Evolutionary conservation across 2,797 vertebrate species (phyloP).

Genomic region (Rhinella marina): DNA sequence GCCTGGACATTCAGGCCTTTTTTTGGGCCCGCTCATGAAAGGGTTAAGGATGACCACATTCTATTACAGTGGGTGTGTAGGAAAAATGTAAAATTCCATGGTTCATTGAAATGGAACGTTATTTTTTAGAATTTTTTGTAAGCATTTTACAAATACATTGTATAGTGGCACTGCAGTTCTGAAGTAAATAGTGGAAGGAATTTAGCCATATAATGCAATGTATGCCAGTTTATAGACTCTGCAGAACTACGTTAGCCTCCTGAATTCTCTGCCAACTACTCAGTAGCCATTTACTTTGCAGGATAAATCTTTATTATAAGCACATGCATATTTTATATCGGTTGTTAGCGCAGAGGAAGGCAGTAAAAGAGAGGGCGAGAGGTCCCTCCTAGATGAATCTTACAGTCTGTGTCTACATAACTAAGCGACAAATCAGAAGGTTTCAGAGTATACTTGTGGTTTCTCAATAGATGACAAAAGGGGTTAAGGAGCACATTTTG

Average conservation of each 20-base stretch:
- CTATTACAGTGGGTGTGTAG: neutral
- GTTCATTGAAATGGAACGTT: neutral
- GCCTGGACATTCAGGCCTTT: too few relatives aligned
- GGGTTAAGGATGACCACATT: neutral
- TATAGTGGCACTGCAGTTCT: too few relatives aligned
- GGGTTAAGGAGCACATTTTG: slow-evolving; percentile 24
- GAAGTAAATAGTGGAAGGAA: neutral
- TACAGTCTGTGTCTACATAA: neutral
- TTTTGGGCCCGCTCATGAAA: too few relatives aligned
- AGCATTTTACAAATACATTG: neutral
- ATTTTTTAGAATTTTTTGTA: neutral
- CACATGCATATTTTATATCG: slow-evolving; percentile 9
- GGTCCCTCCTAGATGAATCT: neutral
- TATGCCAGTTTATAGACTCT: neutral
- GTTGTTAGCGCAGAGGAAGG: neutral
- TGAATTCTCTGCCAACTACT: neutral
- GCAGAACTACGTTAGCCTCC: neutral
- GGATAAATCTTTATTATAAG: neutral
- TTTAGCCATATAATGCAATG: neutral
- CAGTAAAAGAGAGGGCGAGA: neutral
- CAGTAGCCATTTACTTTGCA: neutral
- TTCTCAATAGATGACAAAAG: slow-evolving; percentile 7
- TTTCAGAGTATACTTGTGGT: neutral
- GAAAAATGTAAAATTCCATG: neutral
- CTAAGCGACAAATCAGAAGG: neutral